Base-by-base conservation (phyloP, 2,888 invertebrate species). In the Plebejus anna region DNA sequence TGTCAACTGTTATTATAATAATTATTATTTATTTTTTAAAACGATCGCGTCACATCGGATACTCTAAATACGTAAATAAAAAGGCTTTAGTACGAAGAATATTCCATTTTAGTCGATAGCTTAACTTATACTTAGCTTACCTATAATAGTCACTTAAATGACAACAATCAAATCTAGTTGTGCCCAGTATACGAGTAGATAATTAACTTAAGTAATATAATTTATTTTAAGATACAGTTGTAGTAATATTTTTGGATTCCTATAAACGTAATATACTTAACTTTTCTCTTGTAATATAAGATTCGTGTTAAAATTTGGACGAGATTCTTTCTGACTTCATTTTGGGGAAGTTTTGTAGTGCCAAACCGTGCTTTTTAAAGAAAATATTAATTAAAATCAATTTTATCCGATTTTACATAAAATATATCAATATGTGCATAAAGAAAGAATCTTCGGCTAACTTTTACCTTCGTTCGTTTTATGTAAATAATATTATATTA, bases 151-250 rank as follows among this genome's bases (percentile, higher is more conserved):
- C 92, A 93, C 89, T 85, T 90, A 86, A 89, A 92, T 93, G 92
- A 92, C 92, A 92, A 87, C 88, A 92, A 93, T 92, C 92, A 92
- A 90, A 91, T 92, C 94, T 94, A 94, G 94, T 94, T 94, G 94
- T 94, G 94, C 93, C 94, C 93, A 92, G 94, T 94, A 94, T 94
- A 94, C 94, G 94, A 94, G 91, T 94, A 94, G 92, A 86, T 91
- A 89, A 89, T 87, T 90, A 90, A 90, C 86, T 76, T 85, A 90
- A 90, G 89, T 88, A 87, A 87, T 88, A 85, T 92, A 92, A 92
- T 92, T 93, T 93, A 93, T 93, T 90, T 87, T 94, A 93, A 94
- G 94, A 91, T 89, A 92, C 91, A 91, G 88, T 94, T 92, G 92
- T 84, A 82, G 86, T 94, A 94, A 94, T 94, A 93, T 94, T 94